Evolutionary conservation across 1,140 invertebrate species (phyloP), one percentile per base, ranked within the genome.

Genomic region (Scaptomyza pallida): DNA sequence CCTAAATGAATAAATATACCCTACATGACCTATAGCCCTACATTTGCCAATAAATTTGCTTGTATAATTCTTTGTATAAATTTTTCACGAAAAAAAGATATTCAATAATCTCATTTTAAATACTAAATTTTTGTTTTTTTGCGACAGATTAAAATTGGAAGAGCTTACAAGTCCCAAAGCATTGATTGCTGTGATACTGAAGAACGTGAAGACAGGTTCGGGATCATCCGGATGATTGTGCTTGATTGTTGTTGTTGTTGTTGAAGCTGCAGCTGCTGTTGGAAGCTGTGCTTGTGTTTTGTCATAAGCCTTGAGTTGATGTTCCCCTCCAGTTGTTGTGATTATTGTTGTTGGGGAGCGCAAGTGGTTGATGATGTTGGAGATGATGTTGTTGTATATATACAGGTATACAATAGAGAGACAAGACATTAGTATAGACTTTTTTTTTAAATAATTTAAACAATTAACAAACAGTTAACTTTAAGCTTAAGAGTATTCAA

Each of bases 321-420:
- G 37, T 55, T 48, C 40, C 10, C 61, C 48, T n/a, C n/a, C 16
- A 23, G 51, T 21, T 44, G 61, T 51, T 47, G 63, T 30, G 33
- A 37, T 59, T 69, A 44, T 55, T 76, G 41, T 48, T 21, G 67
- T 57, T 57, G 55, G 13, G 41, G 65, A 37, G 48, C 63, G n/a
- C n/a, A n/a, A n/a, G n/a, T 30, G 48, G 54, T 54, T 61, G 67
- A 62, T 41, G 73, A 35, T 48, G 51, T 56, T 61, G 47, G 19
- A 64, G 40, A 23, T 54, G 65, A 23, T 61, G 51, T 37, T 52
- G 52, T 26, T 65, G 72, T 86, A 78, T 88, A 88, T 86, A 78
- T 82, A 88, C 75, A 88, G 74, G 82, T 88, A 81, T 88, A 86
- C 75, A 82, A 86, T 86, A 86, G 82, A 86, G 82, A 86, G 82